phyloP scores from a whole-genome alignment of 35 echinoderm and acorn worm species.

The Heliocidaris erythrogramma region DNA sequence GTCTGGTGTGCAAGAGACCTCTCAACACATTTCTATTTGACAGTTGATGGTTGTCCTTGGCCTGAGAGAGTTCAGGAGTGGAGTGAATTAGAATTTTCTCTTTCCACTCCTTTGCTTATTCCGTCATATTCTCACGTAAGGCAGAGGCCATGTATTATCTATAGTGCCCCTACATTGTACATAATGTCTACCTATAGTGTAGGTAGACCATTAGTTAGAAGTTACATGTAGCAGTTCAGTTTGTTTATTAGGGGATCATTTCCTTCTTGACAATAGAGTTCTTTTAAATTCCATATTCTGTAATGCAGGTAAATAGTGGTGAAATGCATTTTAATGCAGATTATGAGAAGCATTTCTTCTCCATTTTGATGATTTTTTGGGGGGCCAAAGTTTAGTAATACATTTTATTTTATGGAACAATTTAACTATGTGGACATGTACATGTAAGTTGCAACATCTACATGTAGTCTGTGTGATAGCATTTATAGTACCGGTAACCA shows the following conservation, averaged over 20 bases:
- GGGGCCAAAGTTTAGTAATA: too few species aligned
- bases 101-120: background rate
- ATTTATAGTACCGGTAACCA: background rate
- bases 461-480: background rate
- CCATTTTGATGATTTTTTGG: too few species aligned
- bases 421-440: too few species aligned
- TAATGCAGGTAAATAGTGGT: too few species aligned
- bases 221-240: too few species aligned
- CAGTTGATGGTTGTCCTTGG: constrained; percentile 15
- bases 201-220: background rate
- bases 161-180: background rate
- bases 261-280: too few species aligned
- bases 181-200: background rate
- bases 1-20: background rate
- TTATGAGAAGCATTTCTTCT: too few species aligned
- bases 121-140: background rate
- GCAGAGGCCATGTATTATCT: background rate
- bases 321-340: too few species aligned
- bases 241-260: too few species aligned
- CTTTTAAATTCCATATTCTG: too few species aligned
- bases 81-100: background rate
- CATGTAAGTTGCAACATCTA: too few species aligned
- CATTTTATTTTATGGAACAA: too few species aligned
- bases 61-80: background rate
- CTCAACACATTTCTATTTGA: background rate